Evolutionary conservation across 1,140 invertebrate species (phyloP), one percentile per base, ranked within the genome.

Genomic region (Harlomillsia oculata): DNA sequence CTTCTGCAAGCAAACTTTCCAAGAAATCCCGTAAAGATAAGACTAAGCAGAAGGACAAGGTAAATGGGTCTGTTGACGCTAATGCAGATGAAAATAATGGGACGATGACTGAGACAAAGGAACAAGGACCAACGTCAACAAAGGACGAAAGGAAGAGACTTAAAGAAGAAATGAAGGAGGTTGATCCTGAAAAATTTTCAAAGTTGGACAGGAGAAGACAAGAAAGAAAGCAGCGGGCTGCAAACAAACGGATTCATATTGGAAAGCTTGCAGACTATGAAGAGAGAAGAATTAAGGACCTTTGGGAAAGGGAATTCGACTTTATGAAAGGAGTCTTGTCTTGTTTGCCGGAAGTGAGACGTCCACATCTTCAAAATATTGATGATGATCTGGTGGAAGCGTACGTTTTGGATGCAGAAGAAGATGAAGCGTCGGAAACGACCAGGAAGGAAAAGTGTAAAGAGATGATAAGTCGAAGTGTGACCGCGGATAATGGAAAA

Each of bases 351-450:
- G 26, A 52, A 18, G 34, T 26, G 9, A 44, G 25, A n/a, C 29
- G 36, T 34, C 43, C 39, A 3, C 30, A 54, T 20, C 40, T 37
- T 8, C 20, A 26, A 11, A 36, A 23, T 13, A 50, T 25, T 23
- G 49, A 55, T 1, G 53, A 63, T 8, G 61, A 53, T 28, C 26
- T 40, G n/a, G 30, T 52, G 16, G 57, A 64, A 14, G 50, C 60
- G n/a, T 60, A 57, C 43, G 23, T 64, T 2, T 6, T 55, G 5
- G 48, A 63, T 21, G 32, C 36, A 8, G 60, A 58, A 26, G 49
- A 57, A 20, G 49, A 46, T 34, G 44, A 49, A 26, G 6, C 29
- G n/a, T n/a, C n/a, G n/a, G n/a, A n/a, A n/a, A n/a, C 20, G 37
- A 13, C 18, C 23, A 25, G 49, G 46, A 49, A 54, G 44, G 23